phyloP scores from a whole-genome alignment of 2,888 invertebrate species.

The Thymelicus lineola region DNA sequence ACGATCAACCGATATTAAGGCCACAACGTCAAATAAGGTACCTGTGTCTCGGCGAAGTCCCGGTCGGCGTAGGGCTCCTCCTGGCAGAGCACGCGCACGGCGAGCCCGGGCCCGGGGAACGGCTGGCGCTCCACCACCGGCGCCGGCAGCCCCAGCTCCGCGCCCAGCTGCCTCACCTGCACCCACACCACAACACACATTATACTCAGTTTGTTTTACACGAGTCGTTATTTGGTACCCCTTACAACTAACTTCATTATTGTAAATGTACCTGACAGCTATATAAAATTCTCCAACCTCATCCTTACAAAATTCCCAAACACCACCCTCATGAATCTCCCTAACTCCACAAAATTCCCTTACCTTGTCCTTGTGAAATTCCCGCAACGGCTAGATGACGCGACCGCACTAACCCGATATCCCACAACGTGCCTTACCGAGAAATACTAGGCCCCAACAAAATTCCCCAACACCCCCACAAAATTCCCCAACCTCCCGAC shows the following conservation, averaged over 20 bases:
- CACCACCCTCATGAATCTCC: neutral
- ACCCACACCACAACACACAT: neutral
- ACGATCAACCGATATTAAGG: no score
- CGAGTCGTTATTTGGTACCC: no score
- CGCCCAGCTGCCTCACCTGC: constrained; percentile 92
- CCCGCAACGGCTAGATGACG: no score
- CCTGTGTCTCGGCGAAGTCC: constrained; percentile 98
- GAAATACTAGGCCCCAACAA: neutral
- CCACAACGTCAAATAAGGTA: constrained; percentile 46
- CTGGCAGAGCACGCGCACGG: constrained; percentile 98
- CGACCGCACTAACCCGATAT: no score
- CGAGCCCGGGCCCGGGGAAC: constrained; percentile 99
- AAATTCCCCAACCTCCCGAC: neutral
- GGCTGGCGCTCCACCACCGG: constrained; percentile 97
- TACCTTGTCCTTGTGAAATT: no score
- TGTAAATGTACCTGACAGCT: no score
- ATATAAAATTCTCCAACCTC: neutral
- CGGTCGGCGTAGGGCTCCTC: constrained; percentile 97
- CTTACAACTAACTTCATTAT: no score
- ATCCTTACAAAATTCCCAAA: no score
- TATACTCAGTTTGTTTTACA: no score
- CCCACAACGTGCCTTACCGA: no score
- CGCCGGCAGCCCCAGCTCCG: constrained; percentile 94
- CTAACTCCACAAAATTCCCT: neutral
- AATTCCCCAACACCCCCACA: neutral